phyloP scores from a whole-genome alignment of 2,797 vertebrate genomes.

The Paguma larvata region DNA sequence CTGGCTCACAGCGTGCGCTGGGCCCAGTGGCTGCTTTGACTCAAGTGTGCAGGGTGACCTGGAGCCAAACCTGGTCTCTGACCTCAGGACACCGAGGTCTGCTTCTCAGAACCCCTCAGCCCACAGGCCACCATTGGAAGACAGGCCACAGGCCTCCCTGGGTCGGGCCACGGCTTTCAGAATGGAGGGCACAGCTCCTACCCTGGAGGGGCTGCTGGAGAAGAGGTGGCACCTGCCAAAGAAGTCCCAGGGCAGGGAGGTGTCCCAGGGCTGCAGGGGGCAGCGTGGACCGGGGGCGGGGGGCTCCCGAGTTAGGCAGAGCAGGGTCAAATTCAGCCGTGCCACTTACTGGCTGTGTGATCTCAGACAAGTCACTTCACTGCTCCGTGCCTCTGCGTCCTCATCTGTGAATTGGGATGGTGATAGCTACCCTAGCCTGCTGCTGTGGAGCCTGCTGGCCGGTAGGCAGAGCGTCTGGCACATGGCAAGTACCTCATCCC shows the following conservation, averaged over 20 bases:
- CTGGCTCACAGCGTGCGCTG: fast-evolving
- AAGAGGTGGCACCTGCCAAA: neutral
- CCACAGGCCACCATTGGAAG: neutral
- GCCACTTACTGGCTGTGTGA: neutral
- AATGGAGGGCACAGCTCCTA: neutral
- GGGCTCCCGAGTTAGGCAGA: neutral
- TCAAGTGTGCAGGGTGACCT: neutral
- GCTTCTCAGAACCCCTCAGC: neutral
- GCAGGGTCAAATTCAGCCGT: neutral
- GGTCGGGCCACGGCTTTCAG: neutral
- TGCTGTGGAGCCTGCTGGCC: neutral
- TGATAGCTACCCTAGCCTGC: neutral
- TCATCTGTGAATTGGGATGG: neutral
- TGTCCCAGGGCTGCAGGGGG: neutral
- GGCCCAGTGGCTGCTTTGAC: neutral
- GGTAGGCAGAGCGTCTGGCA: neutral
- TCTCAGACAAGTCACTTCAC: neutral
- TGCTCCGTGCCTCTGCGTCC: neutral
- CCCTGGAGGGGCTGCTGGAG: neutral
- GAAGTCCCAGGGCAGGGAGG: neutral
- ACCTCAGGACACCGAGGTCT: neutral
- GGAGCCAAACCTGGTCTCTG: neutral
- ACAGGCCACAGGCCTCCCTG: neutral
- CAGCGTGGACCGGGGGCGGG: neutral
- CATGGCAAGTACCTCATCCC: fast-evolving